Base-by-base conservation (phyloP, 2,888 invertebrate genomes). In the Pseudeuparius sepicola region DNA sequence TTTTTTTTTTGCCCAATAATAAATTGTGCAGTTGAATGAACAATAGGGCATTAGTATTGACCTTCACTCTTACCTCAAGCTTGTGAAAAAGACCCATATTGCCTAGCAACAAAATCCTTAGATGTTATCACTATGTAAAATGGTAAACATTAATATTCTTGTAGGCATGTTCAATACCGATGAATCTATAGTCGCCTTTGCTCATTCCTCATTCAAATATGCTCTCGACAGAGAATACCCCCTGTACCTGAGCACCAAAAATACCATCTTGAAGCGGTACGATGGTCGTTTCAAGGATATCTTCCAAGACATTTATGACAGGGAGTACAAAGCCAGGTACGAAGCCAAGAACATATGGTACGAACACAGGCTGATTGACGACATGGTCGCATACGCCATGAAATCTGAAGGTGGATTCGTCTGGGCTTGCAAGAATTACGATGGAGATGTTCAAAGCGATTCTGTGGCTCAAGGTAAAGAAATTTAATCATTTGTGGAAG, bases 391-490 rank as follows among this genome's bases (percentile, higher is more conserved):
- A 2, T 93, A 94, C 56, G 82, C 84, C 17, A 88, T 97, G 87
- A 97, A 97, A 63, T 88, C 90, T 0, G 90, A 93, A 52, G 98
- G 98, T 47, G 97, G 97, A 24, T 98, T 97, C 61, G 94, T 98
- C 1, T 98, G 97, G 97, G 94, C 97, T 5, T 98, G 97, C 64
- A 98, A 98, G 63, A 98, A 98, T 64, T 98, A 98, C 59, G 97
- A 98, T 56, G 97, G 97, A 24, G 97, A 98, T 64, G 97, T 98
- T 0, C 14, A 42, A 40, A 43, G 43, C 29, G 97, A 98, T 63
- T 88, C 93, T 1, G 89, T 98, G 15, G 97, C 97, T 39, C 97
- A 98, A 66, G 48, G n/a, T n/a, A n/a, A n/a, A n/a, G 37, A 14
- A 20, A n/a, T 18, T 7, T 15, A 15, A 17, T 23, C n/a, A n/a